Percentiles rank a stretch among this genome's conserved stretches.
phyloP scores from a whole-genome alignment of 2,797 vertebrate species.

The Anabacerthia variegaticeps region DNA sequence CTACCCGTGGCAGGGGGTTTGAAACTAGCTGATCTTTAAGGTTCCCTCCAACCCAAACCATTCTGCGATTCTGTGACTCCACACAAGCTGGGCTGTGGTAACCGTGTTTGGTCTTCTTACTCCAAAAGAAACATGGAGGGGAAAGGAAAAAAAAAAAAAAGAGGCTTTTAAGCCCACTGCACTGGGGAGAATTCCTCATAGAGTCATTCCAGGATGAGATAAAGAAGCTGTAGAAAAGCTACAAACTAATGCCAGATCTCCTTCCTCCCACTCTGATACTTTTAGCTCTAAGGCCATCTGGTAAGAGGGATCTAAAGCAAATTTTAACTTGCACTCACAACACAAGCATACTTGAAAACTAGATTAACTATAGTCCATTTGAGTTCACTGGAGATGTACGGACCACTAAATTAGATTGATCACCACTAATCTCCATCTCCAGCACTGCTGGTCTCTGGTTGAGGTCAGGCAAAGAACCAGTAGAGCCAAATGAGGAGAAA shows the following conservation, averaged over 20 bases:
- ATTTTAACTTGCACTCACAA: constrained; percentile 4
- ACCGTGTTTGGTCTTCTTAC: background rate
- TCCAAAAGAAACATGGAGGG: background rate
- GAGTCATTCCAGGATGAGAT: background rate
- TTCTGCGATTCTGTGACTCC: background rate
- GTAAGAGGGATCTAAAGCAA: background rate
- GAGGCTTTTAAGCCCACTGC: background rate
- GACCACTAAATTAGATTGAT: background rate
- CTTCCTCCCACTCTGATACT: background rate
- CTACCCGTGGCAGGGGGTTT: background rate
- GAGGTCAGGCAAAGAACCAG: background rate
- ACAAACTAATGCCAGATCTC: background rate
- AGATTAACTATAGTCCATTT: background rate
- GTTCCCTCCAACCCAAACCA: background rate
- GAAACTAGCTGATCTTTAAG: background rate
- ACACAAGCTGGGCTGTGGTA: background rate
- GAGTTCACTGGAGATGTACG: background rate
- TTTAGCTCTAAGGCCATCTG: background rate
- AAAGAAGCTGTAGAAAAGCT: background rate
- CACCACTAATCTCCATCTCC: background rate
- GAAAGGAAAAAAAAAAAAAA: too few species aligned
- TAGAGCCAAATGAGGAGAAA: background rate
- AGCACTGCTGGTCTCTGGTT: background rate
- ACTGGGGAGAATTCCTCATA: background rate
- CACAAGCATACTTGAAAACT: background rate